Percentiles rank a stretch among this genome's conserved stretches.
Conservation (phyloP, 2,113 vertebrate species). For the Phylloscopus trochilus region DNA sequence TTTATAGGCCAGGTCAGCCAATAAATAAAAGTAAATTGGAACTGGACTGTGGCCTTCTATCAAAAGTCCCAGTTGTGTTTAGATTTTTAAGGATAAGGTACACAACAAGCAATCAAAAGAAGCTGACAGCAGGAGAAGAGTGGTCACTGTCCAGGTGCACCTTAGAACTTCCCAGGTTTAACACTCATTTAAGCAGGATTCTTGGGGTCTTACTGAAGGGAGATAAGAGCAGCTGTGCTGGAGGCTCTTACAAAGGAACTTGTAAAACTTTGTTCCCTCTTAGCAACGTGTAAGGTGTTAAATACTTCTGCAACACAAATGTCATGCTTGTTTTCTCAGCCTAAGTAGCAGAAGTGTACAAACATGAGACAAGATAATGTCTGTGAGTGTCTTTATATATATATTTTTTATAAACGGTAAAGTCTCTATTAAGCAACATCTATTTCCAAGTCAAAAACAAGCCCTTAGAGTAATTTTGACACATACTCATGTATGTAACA, state of each 20-base stretch:
- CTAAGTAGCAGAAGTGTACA: not conserved
- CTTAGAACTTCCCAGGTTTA: not conserved
- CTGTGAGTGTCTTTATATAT: not conserved
- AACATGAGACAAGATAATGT: not conserved
- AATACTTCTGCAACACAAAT: not conserved
- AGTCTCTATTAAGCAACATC: not conserved
- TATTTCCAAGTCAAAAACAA: not conserved
- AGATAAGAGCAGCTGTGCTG: not conserved
- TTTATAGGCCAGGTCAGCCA: not conserved
- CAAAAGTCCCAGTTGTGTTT: not conserved
- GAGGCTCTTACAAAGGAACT: not conserved
- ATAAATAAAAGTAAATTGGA: conserved; percentile 29
- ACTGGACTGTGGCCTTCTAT: not conserved
- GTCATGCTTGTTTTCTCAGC: not conserved
- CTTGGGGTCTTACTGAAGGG: not conserved
- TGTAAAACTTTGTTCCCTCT: not conserved
- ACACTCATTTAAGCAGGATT: not conserved
- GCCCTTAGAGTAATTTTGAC: not conserved
- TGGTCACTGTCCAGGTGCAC: not conserved
- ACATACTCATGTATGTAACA: not conserved
- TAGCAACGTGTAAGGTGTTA: not conserved
- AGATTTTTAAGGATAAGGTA: not conserved
- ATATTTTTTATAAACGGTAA: not conserved
- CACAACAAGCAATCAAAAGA: not conserved
- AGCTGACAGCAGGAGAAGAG: not conserved